Percentiles rank a stretch among this genome's conserved stretches.
phyloP scores from a whole-genome alignment of 2,797 vertebrate species.

The Catharus ustulatus region DNA sequence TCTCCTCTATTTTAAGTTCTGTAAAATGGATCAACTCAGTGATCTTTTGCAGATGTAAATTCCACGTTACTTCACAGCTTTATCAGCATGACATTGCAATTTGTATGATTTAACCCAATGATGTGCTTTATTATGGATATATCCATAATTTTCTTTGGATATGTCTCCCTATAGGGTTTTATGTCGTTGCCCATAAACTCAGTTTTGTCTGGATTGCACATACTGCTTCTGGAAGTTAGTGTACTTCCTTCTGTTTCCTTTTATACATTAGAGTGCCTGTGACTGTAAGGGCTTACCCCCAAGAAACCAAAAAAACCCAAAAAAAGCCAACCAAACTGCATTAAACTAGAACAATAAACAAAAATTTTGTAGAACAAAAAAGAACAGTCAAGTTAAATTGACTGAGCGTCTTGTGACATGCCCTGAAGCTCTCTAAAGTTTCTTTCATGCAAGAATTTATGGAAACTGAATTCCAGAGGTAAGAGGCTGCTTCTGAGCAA shows the following conservation, averaged over 20 bases:
- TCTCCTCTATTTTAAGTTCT: background rate
- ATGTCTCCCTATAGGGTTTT: background rate
- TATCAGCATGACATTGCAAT: conserved; percentile 18
- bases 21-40: background rate
- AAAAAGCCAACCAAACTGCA: background rate
- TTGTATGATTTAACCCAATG: background rate
- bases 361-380: background rate
- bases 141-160: background rate
- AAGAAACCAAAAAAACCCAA: background rate
- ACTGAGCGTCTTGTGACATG: background rate
- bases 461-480: conserved; percentile 1
- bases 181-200: background rate
- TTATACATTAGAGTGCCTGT: background rate
- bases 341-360: conserved; percentile 8
- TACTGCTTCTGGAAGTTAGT: background rate
- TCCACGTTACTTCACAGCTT: background rate
- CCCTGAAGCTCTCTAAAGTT: background rate
- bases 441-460: background rate
- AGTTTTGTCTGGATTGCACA: background rate
- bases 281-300: background rate
- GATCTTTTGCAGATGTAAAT: conserved; percentile 6
- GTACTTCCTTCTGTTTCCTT: conserved; percentile 31
- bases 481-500: background rate
- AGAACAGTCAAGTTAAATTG: background rate
- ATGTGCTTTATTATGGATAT: background rate